Percentiles rank a stretch among this genome's conserved stretches.
Evolutionary conservation across 2,888 invertebrate genomes (phyloP).

Genomic region (Germaria angustata): DNA sequence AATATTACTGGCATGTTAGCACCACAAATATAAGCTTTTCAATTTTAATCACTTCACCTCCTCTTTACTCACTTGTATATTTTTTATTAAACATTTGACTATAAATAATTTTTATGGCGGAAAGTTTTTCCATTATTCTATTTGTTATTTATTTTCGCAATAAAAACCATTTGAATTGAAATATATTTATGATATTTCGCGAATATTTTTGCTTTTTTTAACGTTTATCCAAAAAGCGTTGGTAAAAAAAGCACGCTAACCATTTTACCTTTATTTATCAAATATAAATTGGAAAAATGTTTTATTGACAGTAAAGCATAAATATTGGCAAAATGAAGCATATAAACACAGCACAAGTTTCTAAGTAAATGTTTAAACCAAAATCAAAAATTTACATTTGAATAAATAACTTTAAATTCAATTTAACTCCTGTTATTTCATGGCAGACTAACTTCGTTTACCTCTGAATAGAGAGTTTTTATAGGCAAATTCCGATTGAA

Average conservation of each 20-base stretch:
- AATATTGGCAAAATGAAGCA: neutral
- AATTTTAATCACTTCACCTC: too few relatives aligned
- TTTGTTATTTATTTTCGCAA: neutral
- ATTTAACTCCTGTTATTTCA: too few relatives aligned
- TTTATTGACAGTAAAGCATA: neutral
- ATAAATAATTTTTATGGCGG: neutral
- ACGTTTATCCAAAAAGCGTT: neutral
- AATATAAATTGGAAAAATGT: neutral
- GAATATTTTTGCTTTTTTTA: neutral
- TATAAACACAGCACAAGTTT: neutral
- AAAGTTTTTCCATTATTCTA: neutral
- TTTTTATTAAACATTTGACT: neutral
- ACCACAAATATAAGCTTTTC: neutral
- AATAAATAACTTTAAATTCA: too few relatives aligned
- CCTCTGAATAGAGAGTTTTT: too few relatives aligned
- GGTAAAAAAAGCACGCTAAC: neutral
- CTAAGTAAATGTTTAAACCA: too few relatives aligned
- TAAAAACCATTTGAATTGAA: neutral
- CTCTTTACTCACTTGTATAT: neutral
- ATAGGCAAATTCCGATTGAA: too few relatives aligned
- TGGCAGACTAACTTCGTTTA: too few relatives aligned
- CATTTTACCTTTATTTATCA: neutral
- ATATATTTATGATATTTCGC: neutral
- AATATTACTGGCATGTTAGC: neutral
- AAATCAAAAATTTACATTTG: too few relatives aligned